phyloP scores from a whole-genome alignment of 2,113 vertebrate genomes.

The Mastomys coucha region DNA sequence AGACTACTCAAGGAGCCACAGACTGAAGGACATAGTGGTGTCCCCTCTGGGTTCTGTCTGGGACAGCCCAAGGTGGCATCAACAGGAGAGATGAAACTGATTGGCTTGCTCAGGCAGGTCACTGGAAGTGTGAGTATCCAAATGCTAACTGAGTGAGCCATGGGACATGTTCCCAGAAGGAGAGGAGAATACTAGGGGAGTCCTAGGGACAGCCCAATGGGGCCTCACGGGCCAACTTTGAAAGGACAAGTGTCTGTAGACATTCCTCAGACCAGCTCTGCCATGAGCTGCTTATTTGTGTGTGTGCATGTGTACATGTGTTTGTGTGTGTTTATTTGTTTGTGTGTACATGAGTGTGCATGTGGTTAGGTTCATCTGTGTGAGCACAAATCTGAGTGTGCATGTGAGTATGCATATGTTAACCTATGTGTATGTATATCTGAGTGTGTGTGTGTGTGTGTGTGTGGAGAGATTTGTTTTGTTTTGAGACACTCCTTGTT shows the following conservation, averaged over 20 bases:
- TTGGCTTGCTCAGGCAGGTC: background rate
- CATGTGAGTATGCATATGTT: background rate
- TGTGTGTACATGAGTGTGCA: background rate
- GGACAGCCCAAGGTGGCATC: fast-evolving
- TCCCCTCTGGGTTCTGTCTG: fast-evolving
- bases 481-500: background rate
- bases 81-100: fast-evolving
- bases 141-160: background rate
- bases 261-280: background rate
- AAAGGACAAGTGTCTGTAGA: background rate
- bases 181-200: background rate
- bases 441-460: background rate
- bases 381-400: background rate
- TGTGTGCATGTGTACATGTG: background rate
- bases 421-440: background rate
- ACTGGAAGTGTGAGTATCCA: background rate
- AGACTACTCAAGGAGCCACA: too few relatives aligned
- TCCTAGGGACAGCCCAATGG: background rate
- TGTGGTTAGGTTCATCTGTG: background rate
- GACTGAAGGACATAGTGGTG: fast-evolving
- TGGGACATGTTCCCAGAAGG: background rate
- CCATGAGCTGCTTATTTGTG: background rate
- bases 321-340: background rate
- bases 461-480: background rate
- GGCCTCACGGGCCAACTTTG: too few relatives aligned